Evolutionary conservation across 2,797 vertebrate genomes (phyloP), one percentile per base, ranked within the genome.

Genomic region (Knipowitschia caucasica): DNA sequence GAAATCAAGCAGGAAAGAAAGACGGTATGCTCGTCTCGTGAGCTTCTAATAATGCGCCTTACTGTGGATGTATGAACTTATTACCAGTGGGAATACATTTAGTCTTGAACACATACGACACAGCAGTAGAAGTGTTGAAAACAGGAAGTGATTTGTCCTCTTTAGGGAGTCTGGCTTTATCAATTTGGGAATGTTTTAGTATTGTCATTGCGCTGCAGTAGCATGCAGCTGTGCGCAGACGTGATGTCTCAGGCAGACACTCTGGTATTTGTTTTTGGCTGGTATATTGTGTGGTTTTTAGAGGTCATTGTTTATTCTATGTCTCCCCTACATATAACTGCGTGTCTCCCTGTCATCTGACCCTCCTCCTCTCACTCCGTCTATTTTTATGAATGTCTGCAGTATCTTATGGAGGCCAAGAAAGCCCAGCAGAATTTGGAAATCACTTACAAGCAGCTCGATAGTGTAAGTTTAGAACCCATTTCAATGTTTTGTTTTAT

Each of bases 1-100:
- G 94, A 94, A 44, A 86, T 94, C 65, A 95, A 94, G 78, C 92
- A 91, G 85, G 94, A 95, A 47, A 88, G 93, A 29, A 95, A 95
- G 80, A 86, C 53, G 91, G 93, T 95, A 86, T 90, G 79, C 43
- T 35, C n/a, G n/a, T n/a, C n/a, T 8, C 20, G 53, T n/a, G 15
- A 3, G 11, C 18, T 2, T 49, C 17, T 46, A 5, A 25, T 43
- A n/a, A 43, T 43, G 3, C 15, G 6, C 31, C 5, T n/a, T 36
- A 36, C 35, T 24, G 20, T 42, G 14, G 21, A 11, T 6, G 3
- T 24, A 1, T 42, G 21, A 42, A 42, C 39, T 23, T 17, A 5
- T 21, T 3, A 44, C 11, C 15, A 17, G 35, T 7, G 12, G 11
- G 42, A 11, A 20, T 44, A 36, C 5, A 25, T 51, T 5, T 49